These are phyloP conservation scores for Chiridota heheva DNA, from an alignment of 35 echinoderm and acorn worm genomes.

Conservation along the genomic window DNA sequence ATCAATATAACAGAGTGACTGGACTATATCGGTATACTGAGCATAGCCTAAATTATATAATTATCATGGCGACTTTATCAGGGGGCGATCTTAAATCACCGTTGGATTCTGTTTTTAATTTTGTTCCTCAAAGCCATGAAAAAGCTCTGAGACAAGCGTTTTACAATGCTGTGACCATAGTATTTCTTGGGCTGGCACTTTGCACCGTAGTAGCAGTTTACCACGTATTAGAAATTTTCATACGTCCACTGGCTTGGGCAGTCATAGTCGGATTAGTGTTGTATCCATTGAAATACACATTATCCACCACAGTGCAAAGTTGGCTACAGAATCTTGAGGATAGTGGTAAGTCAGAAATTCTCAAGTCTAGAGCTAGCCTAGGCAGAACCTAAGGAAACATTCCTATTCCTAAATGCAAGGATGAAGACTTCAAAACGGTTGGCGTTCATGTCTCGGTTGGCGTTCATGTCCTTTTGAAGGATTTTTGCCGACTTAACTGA, in stretches of 20 bases:
- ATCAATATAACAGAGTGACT: too few relatives aligned
- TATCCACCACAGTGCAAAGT: conserved; percentile 2
- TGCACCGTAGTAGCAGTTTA: conserved; percentile 25
- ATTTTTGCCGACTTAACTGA: too few relatives aligned
- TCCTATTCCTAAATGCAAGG: too few relatives aligned
- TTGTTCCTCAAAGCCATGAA: conserved; percentile 32
- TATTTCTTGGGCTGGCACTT: conserved; percentile 15
- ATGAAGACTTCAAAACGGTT: too few relatives aligned
- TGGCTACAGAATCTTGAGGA: conserved; percentile 17
- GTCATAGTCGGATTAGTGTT: conserved; percentile 8
- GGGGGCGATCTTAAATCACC: background rate
- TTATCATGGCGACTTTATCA: background rate
- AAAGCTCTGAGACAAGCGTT: conserved; percentile 35
- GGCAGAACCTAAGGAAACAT: too few relatives aligned
- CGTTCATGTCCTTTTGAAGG: too few relatives aligned
- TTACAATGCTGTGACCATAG: conserved; percentile 18
- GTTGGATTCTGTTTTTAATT: background rate
- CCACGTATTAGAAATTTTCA: conserved; percentile 17
- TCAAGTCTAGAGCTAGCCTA: too few relatives aligned
- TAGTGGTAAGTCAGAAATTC: too few relatives aligned
- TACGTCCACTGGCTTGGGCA: conserved; percentile 15
- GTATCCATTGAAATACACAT: conserved; percentile 22
- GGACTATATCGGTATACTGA: too few relatives aligned
- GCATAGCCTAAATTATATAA: too few relatives aligned
- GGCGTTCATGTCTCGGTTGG: too few relatives aligned